These are phyloP conservation scores for Ceratitis capitata DNA, from an alignment of 1,140 invertebrate genomes.

Conservation along the genomic window DNA sequence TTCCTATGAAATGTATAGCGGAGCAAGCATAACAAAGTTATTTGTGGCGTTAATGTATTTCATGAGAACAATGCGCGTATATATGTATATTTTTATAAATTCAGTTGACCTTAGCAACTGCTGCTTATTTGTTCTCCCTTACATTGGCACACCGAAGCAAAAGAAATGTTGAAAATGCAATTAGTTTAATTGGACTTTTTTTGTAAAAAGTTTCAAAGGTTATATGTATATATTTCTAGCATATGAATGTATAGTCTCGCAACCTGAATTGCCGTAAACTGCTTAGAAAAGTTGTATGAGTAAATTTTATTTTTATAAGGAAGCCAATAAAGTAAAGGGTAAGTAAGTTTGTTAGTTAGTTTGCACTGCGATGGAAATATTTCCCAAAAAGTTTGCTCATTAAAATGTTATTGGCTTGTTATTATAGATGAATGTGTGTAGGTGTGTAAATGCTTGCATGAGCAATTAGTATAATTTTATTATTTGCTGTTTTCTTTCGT, in stretches of 20 bases:
- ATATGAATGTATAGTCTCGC: background rate
- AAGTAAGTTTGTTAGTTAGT: background rate
- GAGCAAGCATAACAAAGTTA: too few relatives aligned
- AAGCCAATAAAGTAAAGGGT: background rate
- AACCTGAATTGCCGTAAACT: background rate
- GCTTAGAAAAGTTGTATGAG: background rate
- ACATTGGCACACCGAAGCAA: background rate
- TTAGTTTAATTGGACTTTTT: slow-evolving; percentile 23
- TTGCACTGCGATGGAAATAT: background rate
- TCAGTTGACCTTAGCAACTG: background rate
- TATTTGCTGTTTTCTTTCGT: too few relatives aligned
- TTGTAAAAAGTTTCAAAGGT: slow-evolving; percentile 19
- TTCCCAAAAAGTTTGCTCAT: slow-evolving; percentile 27
- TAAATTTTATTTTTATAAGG: background rate
- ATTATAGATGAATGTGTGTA: background rate
- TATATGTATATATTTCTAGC: too few relatives aligned
- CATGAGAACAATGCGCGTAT: background rate
- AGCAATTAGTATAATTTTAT: background rate
- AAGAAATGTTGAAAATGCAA: slow-evolving; percentile 1
- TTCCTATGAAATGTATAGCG: too few relatives aligned
- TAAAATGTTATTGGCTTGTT: background rate
- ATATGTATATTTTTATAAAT: background rate
- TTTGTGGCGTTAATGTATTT: too few relatives aligned
- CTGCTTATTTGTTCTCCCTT: background rate
- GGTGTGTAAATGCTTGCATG: too few relatives aligned